These are phyloP conservation scores for Epirrita christyi DNA, from an alignment of 2,888 invertebrate species.

Conservation along the genomic window DNA sequence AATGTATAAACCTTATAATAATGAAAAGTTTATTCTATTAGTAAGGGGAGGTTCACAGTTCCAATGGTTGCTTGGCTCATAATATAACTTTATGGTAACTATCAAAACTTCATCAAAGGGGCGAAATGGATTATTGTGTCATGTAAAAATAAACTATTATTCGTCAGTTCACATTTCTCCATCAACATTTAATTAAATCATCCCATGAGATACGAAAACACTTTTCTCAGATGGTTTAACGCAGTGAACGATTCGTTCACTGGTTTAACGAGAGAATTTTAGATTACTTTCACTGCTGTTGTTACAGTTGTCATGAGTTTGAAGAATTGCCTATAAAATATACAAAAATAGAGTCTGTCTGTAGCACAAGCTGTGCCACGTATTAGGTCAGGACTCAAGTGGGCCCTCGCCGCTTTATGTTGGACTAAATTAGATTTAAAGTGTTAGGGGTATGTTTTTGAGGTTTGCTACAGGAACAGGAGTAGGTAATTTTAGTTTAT, in stretches of 20 bases:
- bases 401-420: conserved; percentile 23
- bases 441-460: conserved; percentile 33
- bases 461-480: too few species aligned
- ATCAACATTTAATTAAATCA: conserved; percentile 18
- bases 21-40: conserved; percentile 12
- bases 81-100: too few species aligned
- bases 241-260: too few species aligned
- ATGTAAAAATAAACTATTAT: background rate
- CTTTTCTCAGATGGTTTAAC: conserved; percentile 21
- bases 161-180: conserved; percentile 6
- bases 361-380: conserved; percentile 23
- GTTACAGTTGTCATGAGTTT: conserved; percentile 41
- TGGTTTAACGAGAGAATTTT: conserved; percentile 30
- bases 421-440: conserved; percentile 35
- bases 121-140: background rate
- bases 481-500: too few species aligned
- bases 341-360: conserved; percentile 38
- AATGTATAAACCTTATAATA: conserved; percentile 1
- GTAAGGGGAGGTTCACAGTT: too few species aligned
- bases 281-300: conserved; percentile 31
- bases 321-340: conserved; percentile 39
- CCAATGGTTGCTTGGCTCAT: too few species aligned
- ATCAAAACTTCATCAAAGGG: too few species aligned
- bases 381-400: conserved; percentile 39
- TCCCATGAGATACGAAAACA: conserved; percentile 26